phyloP scores from a whole-genome alignment of 2,888 invertebrate genomes.

The Scotopteryx bipunctaria region DNA sequence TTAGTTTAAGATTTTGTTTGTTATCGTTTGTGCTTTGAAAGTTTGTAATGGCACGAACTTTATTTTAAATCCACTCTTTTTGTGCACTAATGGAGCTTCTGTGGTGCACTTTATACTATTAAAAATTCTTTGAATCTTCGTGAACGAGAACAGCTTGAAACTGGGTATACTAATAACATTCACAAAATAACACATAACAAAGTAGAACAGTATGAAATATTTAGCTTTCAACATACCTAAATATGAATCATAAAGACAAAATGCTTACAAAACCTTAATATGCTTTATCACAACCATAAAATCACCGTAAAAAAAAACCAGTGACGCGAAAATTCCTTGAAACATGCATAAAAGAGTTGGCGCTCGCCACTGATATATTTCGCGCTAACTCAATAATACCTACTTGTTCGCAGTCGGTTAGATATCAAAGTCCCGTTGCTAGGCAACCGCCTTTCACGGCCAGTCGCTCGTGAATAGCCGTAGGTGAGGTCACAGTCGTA shows the following conservation, averaged over 20 bases:
- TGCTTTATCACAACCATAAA: too few relatives aligned
- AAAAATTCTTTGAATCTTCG: neutral
- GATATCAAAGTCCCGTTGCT: constrained; percentile 43
- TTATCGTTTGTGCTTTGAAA: constrained; percentile 22
- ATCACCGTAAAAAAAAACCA: too few relatives aligned
- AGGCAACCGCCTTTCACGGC: constrained; percentile 36
- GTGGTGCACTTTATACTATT: neutral
- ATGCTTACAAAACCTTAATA: too few relatives aligned
- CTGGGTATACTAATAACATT: too few relatives aligned
- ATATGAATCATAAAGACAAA: too few relatives aligned
- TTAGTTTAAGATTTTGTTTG: constrained; percentile 32
- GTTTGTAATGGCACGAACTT: constrained; percentile 10
- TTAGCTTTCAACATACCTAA: too few relatives aligned
- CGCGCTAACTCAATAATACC: constrained; percentile 24
- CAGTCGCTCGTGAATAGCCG: constrained; percentile 37
- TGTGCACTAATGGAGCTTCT: constrained; percentile 4
- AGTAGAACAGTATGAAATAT: too few relatives aligned
- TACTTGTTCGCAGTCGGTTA: constrained; percentile 37
- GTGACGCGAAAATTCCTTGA: too few relatives aligned
- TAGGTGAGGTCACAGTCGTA: constrained; percentile 29
- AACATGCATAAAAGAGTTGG: too few relatives aligned
- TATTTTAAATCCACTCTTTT: constrained; percentile 2
- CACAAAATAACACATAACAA: too few relatives aligned
- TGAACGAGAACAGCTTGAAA: neutral
- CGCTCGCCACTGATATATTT: constrained; percentile 15